Evolutionary conservation across 2,888 invertebrate species (phyloP), one percentile per base, ranked within the genome.

Genomic region (Drosophila nigritarsus): DNA sequence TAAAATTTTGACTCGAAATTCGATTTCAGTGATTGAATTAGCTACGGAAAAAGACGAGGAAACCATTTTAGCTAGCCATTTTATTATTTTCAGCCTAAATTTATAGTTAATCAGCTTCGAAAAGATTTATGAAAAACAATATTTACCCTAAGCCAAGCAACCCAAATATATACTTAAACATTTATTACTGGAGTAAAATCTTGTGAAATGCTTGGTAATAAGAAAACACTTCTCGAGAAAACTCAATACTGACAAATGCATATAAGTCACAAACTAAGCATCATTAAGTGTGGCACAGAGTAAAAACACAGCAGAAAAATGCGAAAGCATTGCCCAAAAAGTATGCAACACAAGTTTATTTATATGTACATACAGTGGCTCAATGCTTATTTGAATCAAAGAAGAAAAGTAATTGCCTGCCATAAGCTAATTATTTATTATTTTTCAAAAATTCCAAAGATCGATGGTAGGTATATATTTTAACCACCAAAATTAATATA

Each of bases 271-370:
- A 54, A 55, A 38, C 27, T 55, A 8, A n/a, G 38, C 27, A 55
- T 27, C 38, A 38, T 38, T 38, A n/a, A n/a, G 13, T 36, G 54
- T 24, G 15, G 45, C 42, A 42, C 5, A 20, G 11, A 42, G 42
- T 15, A 45, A 13, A 24, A 45, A 8, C 20, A 20, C 3, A 24
- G 45, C 45, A 45, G 45, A 15, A 4, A 8, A 45, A 45, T 8
- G 2, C 54, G 18, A 54, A 54, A 18, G 24, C 27, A 0, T 8
- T 30, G 49, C 68, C 68, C 15, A 30, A 18, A 58, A 65, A 45
- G 59, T 55, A 38, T 54, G 75, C 78, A 62, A 53, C 66, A 75
- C 40, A 42, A 30, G 20, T 2, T 8, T 45, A 15, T 13, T 13
- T 20, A 11, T 8, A 9, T 3, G 4, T 24, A 24, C n/a, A n/a